These are phyloP conservation scores for Serrognathus titanus DNA, from an alignment of 2,888 invertebrate genomes.

Conservation along the genomic window DNA sequence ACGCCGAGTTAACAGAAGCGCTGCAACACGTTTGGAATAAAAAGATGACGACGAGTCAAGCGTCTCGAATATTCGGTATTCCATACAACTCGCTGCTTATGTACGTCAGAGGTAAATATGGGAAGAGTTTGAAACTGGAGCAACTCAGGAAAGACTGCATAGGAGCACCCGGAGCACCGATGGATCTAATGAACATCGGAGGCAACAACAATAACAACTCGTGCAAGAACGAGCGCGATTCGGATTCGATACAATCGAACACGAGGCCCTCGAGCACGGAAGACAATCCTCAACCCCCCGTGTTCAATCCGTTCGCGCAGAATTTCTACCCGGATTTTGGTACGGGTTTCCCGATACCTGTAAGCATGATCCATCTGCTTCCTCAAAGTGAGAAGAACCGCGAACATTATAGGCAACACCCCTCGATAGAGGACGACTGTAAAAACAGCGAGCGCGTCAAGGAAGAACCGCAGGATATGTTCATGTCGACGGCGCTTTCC, in stretches of 20 bases:
- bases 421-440: slow-evolving; percentile 56
- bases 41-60: slow-evolving; percentile 91
- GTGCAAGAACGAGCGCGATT: slow-evolving; percentile 52
- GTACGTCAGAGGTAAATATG: slow-evolving; percentile 91
- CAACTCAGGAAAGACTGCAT: slow-evolving; percentile 86
- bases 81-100: slow-evolving; percentile 90
- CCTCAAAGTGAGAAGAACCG: slow-evolving; percentile 75
- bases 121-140: slow-evolving; percentile 86
- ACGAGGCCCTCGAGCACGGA: slow-evolving; percentile 65
- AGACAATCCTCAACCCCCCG: slow-evolving; percentile 39
- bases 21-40: slow-evolving; percentile 94
- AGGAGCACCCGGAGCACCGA: slow-evolving; percentile 64
- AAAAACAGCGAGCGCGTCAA: slow-evolving; percentile 49
- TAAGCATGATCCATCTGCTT: slow-evolving; percentile 79
- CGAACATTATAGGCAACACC: slow-evolving; percentile 58
- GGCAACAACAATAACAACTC: slow-evolving; percentile 55
- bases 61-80: slow-evolving; percentile 85
- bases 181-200: slow-evolving; percentile 53
- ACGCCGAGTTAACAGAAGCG: slow-evolving; percentile 85
- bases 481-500: slow-evolving; percentile 56
- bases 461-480: slow-evolving; percentile 44
- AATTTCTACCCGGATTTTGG: slow-evolving; percentile 81
- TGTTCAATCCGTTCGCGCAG: slow-evolving; percentile 75
- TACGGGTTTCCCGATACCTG: slow-evolving; percentile 76
- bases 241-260: slow-evolving; percentile 42